Conservation (phyloP, 2,797 vertebrate species). For the Sebastes ruberrimus region DNA sequence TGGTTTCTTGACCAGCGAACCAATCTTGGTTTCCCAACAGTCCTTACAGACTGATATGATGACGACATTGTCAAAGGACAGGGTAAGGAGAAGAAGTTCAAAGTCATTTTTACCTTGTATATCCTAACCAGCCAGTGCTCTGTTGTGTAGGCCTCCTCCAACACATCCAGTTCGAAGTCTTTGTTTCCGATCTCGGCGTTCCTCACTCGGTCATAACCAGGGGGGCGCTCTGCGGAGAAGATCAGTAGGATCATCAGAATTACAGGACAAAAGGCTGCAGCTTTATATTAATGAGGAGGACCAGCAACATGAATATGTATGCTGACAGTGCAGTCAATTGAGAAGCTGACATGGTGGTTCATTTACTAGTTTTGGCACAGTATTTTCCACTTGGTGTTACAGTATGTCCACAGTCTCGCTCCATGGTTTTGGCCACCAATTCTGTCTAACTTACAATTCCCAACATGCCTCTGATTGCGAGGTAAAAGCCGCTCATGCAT, state of each 20-base stretch:
- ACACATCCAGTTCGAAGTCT: constrained; percentile 97
- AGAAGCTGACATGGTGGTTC: too few species aligned
- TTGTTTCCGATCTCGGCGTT: constrained; percentile 99
- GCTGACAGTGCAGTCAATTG: not conserved
- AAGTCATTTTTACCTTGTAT: constrained; percentile 90
- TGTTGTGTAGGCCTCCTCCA: constrained; percentile 98
- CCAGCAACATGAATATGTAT: not conserved
- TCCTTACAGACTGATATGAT: not conserved
- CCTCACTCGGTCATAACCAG: constrained; percentile 96
- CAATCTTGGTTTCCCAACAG: not conserved
- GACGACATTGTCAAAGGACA: not conserved
- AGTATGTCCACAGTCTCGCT: not conserved
- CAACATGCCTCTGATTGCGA: not conserved
- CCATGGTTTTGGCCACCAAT: too few species aligned
- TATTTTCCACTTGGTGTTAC: not conserved
- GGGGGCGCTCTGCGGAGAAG: constrained; percentile 90
- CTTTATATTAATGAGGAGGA: not conserved
- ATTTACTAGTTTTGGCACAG: not conserved
- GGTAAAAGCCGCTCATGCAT: not conserved
- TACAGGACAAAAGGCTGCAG: not conserved
- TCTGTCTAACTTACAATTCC: not conserved
- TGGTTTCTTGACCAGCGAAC: not conserved
- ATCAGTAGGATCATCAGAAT: not conserved
- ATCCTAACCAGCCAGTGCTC: constrained; percentile 99
- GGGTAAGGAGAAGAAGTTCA: not conserved